Conservation (phyloP, 30 jellyfish, hydroid and myxozoan species). For the Chrysaora quinquecirrha region DNA sequence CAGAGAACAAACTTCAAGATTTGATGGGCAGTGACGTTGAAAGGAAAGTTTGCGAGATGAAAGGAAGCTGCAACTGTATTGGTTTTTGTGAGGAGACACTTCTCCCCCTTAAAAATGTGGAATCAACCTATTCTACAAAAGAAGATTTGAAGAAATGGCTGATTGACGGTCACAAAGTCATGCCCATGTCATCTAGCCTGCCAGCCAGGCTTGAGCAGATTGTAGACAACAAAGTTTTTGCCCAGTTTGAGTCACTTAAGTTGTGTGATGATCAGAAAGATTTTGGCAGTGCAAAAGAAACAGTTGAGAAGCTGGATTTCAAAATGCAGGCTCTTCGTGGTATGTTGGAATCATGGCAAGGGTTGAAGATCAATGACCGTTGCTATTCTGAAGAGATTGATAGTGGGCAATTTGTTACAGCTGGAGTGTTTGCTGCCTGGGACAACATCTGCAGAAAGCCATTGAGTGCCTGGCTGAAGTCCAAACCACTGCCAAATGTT, state of each 20-base stretch:
- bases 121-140: neutral
- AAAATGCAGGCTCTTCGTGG: no score
- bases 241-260: conserved; percentile 8
- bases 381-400: neutral
- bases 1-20: neutral
- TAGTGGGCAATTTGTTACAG: neutral
- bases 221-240: neutral
- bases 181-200: neutral
- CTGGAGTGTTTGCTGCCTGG: no score
- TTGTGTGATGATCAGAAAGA: neutral
- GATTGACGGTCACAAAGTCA: neutral
- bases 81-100: conserved; percentile 41
- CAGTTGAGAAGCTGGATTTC: neutral
- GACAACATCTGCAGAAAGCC: neutral
- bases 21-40: neutral
- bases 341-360: no score
- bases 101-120: neutral
- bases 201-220: neutral
- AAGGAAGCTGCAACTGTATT: conserved; percentile 36
- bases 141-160: conserved; percentile 38
- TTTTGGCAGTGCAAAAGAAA: neutral
- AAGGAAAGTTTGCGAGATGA: neutral
- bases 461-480: no score
- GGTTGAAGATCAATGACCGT: neutral
- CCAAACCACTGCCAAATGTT: neutral